Evolutionary conservation across 2,888 invertebrate species (phyloP).

Genomic region (Eristalis tenax): DNA sequence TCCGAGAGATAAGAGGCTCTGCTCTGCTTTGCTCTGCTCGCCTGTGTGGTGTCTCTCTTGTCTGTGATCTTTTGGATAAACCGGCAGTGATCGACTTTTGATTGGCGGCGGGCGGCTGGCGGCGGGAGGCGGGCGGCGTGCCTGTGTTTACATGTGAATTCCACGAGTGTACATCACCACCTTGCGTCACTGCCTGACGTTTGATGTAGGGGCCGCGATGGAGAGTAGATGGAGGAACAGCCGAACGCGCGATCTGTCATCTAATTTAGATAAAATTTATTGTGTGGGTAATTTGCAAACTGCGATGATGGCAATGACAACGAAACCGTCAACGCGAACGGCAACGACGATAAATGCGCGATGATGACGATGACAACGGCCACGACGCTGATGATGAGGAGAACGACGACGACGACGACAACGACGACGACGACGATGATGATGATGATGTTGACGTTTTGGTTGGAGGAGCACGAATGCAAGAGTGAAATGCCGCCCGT

Average conservation of each 20-base stretch:
- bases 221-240: neutral
- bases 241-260: conserved; percentile 23
- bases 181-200: conserved; percentile 47
- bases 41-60: neutral
- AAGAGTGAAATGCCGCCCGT: conserved; percentile 6
- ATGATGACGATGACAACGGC: neutral
- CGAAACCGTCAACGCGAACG: conserved; percentile 1
- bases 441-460: conserved; percentile 6
- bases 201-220: conserved; percentile 10
- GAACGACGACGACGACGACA: neutral
- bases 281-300: conserved; percentile 54
- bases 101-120: neutral
- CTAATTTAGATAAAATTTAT: conserved; percentile 70
- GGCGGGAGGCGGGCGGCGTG: too few species aligned
- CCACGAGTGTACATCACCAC: conserved; percentile 27
- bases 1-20: neutral
- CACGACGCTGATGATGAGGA: neutral
- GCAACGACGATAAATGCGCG: conserved; percentile 4
- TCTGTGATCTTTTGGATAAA: neutral
- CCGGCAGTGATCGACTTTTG: neutral
- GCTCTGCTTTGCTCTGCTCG: neutral
- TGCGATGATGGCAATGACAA: conserved; percentile 14
- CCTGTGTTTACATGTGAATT: neutral
- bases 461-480: conserved; percentile 15
- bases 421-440: neutral